Percentiles rank a stretch among this genome's conserved stretches.
Evolutionary conservation across 1,140 invertebrate genomes (phyloP).

Genomic region (Drosophila orosa): DNA sequence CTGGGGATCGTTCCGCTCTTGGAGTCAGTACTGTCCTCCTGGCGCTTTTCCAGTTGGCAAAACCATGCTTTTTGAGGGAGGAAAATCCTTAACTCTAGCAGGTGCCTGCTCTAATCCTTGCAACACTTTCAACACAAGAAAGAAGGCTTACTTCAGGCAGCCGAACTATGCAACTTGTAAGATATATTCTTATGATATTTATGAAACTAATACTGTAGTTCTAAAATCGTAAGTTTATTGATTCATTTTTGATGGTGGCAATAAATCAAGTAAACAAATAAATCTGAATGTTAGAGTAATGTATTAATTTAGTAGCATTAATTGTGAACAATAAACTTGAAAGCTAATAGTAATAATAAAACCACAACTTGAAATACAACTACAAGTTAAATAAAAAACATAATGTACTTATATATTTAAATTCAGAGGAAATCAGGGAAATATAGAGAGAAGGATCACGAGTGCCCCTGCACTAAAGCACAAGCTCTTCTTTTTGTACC

Average conservation of each 20-base stretch:
- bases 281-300: too few relatives aligned
- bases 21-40: constrained; percentile 10
- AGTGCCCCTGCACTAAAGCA: not conserved
- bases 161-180: not conserved
- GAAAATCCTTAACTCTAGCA: not conserved
- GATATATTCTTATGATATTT: too few relatives aligned
- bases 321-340: not conserved
- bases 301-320: too few relatives aligned
- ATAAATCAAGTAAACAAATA: too few relatives aligned
- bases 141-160: not conserved
- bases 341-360: too few relatives aligned
- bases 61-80: too few relatives aligned
- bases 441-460: not conserved
- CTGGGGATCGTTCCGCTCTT: constrained; percentile 21
- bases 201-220: too few relatives aligned
- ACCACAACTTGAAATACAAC: not conserved
- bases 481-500: not conserved
- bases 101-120: constrained; percentile 1
- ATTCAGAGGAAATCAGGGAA: not conserved
- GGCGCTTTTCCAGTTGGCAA: not conserved
- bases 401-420: not conserved
- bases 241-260: too few relatives aligned
- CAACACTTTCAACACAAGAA: not conserved
- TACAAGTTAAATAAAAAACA: not conserved
- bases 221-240: too few relatives aligned